These are phyloP conservation scores for Meleagris gallopavo DNA, from an alignment of 2,113 vertebrate species.

Conservation along the genomic window DNA sequence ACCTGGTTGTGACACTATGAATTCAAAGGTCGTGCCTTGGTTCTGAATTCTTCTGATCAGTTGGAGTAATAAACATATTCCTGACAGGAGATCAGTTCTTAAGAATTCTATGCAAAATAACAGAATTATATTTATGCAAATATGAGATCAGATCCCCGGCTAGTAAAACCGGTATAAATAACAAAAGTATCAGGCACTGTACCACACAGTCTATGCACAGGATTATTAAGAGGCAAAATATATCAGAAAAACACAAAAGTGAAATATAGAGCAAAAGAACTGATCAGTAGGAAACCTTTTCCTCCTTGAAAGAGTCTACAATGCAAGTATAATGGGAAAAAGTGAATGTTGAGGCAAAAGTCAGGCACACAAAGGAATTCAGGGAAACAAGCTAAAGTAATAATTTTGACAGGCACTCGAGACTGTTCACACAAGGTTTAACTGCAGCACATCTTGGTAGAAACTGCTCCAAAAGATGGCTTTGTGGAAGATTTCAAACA, in stretches of 20 bases:
- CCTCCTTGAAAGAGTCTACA: neutral
- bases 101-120: neutral
- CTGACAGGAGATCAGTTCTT: neutral
- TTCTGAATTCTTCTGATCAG: neutral
- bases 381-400: neutral
- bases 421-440: fast-evolving
- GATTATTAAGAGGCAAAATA: neutral
- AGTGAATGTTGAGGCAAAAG: neutral
- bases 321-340: neutral
- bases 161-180: neutral
- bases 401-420: neutral
- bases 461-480: neutral
- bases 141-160: neutral
- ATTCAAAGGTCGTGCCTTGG: neutral
- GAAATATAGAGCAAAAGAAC: neutral
- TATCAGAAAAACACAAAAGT: neutral
- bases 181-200: neutral
- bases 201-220: neutral
- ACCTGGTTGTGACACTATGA: neutral
- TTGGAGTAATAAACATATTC: neutral
- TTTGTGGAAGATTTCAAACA: neutral
- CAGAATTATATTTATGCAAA: neutral
- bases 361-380: neutral
- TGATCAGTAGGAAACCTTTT: neutral
- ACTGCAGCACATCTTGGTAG: neutral